Conservation (phyloP, 2,113 vertebrate genomes). For the Odontesthes bonariensis region DNA sequence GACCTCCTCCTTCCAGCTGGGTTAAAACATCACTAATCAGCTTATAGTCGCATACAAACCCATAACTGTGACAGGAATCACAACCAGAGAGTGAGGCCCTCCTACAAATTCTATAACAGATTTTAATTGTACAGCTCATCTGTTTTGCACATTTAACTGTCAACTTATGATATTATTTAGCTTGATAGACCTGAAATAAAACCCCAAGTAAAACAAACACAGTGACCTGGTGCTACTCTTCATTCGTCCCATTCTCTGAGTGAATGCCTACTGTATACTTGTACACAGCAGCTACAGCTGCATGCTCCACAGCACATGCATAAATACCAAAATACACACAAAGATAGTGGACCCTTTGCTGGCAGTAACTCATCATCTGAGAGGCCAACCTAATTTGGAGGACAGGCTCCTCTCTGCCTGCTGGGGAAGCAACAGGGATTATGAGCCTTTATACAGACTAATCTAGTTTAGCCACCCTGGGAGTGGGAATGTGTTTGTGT, state of each 20-base stretch:
- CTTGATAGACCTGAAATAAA: background rate
- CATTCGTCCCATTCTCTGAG: conserved; percentile 12
- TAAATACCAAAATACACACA: conserved; percentile 45
- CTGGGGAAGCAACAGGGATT: conserved; percentile 80
- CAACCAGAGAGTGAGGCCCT: background rate
- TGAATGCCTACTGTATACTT: conserved; percentile 30
- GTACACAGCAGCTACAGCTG: conserved; percentile 44
- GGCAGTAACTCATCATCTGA: conserved; percentile 75
- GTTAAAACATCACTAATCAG: conserved; percentile 16
- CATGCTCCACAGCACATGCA: conserved; percentile 24
- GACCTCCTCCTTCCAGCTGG: background rate
- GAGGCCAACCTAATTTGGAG: conserved; percentile 81
- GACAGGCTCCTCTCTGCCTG: conserved; percentile 80
- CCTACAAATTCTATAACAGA: background rate
- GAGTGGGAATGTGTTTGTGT: conserved; percentile 58
- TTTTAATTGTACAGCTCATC: background rate
- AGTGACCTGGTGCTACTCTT: background rate
- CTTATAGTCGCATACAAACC: background rate
- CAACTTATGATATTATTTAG: conserved; percentile 15
- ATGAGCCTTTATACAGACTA: conserved; percentile 83
- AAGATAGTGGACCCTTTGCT: conserved; percentile 62
- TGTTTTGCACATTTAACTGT: conserved; percentile 18
- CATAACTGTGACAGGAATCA: background rate
- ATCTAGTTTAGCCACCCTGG: conserved; percentile 82
- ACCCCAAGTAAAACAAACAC: conserved; percentile 1